Evolutionary conservation across 2,797 vertebrate species (phyloP).

Genomic region (Clarias platycephalus): DNA sequence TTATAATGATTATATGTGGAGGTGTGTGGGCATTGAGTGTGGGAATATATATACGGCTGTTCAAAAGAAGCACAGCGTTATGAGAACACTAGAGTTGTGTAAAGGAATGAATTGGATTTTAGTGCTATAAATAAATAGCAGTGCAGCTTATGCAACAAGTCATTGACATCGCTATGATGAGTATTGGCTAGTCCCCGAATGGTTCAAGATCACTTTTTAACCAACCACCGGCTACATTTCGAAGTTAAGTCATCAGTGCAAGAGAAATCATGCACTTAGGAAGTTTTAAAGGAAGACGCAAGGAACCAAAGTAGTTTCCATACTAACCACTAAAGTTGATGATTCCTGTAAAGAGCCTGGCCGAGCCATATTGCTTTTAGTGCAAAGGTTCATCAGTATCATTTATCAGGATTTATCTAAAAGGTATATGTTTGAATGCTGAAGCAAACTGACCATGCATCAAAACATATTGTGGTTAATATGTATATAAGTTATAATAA

Average conservation of each 20-base stretch:
- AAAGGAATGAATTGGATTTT: not conserved
- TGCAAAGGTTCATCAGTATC: not conserved
- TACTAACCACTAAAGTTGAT: not conserved
- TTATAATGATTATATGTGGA: conserved; percentile 16
- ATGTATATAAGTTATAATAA: too few relatives aligned
- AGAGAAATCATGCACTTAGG: not conserved
- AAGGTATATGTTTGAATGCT: not conserved
- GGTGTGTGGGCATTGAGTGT: conserved; percentile 1
- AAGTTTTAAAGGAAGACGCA: not conserved
- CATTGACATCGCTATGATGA: not conserved
- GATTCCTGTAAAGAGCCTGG: not conserved
- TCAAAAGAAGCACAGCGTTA: not conserved
- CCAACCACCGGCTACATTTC: not conserved
- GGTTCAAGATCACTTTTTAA: not conserved
- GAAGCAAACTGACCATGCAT: too few relatives aligned
- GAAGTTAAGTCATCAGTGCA: not conserved
- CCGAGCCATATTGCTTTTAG: not conserved
- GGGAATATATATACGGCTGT: not conserved
- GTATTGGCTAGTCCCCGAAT: not conserved
- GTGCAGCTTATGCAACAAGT: conserved; percentile 1
- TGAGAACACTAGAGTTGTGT: not conserved
- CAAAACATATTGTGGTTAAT: not conserved
- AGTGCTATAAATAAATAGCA: not conserved
- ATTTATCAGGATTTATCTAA: not conserved
- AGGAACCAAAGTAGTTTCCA: not conserved